These are phyloP conservation scores for Agrilus planipennis DNA, from an alignment of 1,140 invertebrate species.

Conservation along the genomic window DNA sequence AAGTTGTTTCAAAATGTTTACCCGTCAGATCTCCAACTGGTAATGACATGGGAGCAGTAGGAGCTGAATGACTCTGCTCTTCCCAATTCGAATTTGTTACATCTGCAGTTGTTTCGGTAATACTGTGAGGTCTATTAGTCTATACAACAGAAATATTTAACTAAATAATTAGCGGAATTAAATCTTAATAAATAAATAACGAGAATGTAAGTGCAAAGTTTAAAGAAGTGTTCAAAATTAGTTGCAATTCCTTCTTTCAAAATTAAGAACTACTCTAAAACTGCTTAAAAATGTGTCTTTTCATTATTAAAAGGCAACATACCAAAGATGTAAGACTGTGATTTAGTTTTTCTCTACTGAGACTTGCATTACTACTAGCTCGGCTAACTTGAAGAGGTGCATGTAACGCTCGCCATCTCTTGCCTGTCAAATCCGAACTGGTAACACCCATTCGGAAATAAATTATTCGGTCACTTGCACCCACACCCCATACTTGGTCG, in stretches of 20 bases:
- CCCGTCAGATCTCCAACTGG: constrained; percentile 29
- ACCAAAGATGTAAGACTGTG: constrained; percentile 42
- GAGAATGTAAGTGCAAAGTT: too few relatives aligned
- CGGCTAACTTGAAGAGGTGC: constrained; percentile 66
- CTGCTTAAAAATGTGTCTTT: too few relatives aligned
- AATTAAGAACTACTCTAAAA: too few relatives aligned
- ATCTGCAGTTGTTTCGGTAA: constrained; percentile 34
- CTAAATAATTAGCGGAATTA: too few relatives aligned
- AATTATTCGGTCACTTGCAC: constrained; percentile 57
- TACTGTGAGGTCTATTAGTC: constrained; percentile 33
- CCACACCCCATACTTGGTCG: constrained; percentile 70
- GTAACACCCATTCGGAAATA: constrained; percentile 72
- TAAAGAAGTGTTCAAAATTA: too few relatives aligned
- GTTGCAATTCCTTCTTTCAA: too few relatives aligned
- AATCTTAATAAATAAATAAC: too few relatives aligned
- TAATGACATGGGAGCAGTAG: constrained; percentile 33
- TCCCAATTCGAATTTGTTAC: constrained; percentile 43
- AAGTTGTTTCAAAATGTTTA: constrained; percentile 37
- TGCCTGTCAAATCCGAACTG: constrained; percentile 66
- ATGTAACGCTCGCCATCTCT: constrained; percentile 69
- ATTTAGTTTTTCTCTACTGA: constrained; percentile 40
- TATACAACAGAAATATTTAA: constrained; percentile 1
- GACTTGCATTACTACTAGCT: constrained; percentile 58
- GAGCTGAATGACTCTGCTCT: constrained; percentile 48
- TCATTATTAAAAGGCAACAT: too few relatives aligned